phyloP scores from a whole-genome alignment of 2,113 vertebrate species.

The Nesogale talazaci region DNA sequence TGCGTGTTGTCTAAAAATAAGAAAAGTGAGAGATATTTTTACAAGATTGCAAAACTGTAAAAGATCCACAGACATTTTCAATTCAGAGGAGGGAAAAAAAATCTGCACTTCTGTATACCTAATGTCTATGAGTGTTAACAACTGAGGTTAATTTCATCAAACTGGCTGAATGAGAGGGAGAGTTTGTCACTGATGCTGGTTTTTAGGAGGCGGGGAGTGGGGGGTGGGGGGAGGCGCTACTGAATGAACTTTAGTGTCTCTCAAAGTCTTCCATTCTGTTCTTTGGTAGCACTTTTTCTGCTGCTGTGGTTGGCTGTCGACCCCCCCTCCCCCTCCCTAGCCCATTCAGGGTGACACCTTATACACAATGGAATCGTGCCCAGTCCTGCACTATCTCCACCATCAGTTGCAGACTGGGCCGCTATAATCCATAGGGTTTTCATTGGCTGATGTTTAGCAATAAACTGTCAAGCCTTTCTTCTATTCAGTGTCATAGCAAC shows the following conservation, averaged over 20 bases:
- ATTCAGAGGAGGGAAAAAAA: constrained; percentile 30
- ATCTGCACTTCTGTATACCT: constrained; percentile 3
- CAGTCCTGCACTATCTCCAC: background rate
- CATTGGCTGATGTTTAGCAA: background rate
- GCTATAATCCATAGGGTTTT: background rate
- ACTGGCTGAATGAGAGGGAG: background rate
- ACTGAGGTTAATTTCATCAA: constrained; percentile 34
- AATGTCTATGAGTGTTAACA: constrained; percentile 23
- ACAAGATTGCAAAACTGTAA: background rate
- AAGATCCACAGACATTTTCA: constrained; percentile 38
- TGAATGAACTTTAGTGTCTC: background rate
- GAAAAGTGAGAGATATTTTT: background rate
- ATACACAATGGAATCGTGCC: background rate
- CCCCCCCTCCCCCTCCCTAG: too few relatives aligned
- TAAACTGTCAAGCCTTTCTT: background rate
- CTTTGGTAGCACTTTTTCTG: background rate
- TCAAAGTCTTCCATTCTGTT: too few relatives aligned
- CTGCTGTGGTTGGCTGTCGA: background rate
- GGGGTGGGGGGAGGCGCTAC: too few relatives aligned
- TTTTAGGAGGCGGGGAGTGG: background rate
- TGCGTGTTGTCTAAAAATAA: background rate
- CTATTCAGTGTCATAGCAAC: background rate
- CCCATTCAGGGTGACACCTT: background rate
- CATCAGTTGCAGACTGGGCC: background rate
- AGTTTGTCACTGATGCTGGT: background rate